These are phyloP conservation scores for Musca vetustissima DNA, from an alignment of 1,140 invertebrate species.

Conservation along the genomic window DNA sequence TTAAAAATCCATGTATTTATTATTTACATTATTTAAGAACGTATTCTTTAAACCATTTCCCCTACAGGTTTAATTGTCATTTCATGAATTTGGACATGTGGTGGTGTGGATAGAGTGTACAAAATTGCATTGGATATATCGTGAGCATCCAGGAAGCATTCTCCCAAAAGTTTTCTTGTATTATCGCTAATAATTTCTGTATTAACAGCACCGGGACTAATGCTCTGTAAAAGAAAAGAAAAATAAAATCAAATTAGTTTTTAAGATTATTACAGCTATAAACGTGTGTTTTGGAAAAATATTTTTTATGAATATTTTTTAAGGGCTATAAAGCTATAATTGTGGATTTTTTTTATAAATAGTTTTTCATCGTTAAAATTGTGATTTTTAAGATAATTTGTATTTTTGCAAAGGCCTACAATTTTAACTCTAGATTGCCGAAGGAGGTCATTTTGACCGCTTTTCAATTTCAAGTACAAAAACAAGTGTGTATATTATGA, in stretches of 20 bases:
- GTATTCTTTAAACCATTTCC: constrained; percentile 37
- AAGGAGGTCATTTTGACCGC: no score
- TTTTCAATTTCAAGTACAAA: no score
- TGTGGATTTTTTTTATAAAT: no score
- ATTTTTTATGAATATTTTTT: no score
- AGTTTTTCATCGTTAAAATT: no score
- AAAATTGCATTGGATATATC: constrained; percentile 61
- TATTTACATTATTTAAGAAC: neutral
- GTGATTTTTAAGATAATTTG: no score
- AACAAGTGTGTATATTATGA: no score
- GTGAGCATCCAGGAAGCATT: constrained; percentile 46
- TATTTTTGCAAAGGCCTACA: no score
- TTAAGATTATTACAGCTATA: no score
- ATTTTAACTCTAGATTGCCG: no score
- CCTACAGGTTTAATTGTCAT: constrained; percentile 47
- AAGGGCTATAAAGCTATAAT: no score
- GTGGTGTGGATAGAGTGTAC: constrained; percentile 56
- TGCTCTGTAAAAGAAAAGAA: constrained; percentile 54
- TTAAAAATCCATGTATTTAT: neutral
- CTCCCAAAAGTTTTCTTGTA: constrained; percentile 25
- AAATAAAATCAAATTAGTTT: neutral
- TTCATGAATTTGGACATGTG: constrained; percentile 50
- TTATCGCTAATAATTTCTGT: constrained; percentile 59
- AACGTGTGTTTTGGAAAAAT: no score
- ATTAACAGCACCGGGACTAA: constrained; percentile 63